Percentiles rank a stretch among this genome's conserved stretches.
Conservation (phyloP, 1,140 invertebrate species). For the Argopecten irradians region DNA sequence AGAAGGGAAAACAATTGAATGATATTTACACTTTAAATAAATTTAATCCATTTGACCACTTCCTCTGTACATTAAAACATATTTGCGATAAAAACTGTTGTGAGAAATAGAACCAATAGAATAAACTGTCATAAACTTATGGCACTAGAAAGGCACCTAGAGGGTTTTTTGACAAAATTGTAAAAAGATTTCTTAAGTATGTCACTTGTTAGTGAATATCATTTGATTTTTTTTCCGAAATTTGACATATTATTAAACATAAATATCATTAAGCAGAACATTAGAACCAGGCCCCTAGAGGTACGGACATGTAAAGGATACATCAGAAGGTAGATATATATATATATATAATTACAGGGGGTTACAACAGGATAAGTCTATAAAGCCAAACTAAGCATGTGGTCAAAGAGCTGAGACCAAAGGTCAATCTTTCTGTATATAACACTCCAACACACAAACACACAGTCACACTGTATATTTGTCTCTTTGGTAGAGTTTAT, state of each 20-base stretch:
- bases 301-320: background rate
- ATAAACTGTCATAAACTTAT: too few species aligned
- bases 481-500: background rate
- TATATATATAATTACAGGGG: too few species aligned
- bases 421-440: slow-evolving; percentile 2
- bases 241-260: background rate
- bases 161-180: background rate
- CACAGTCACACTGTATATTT: slow-evolving; percentile 17
- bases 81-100: too few species aligned
- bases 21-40: too few species aligned
- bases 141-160: too few species aligned
- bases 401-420: slow-evolving; percentile 14
- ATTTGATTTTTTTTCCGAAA: too few species aligned
- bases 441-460: slow-evolving; percentile 14
- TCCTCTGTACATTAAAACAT: too few species aligned
- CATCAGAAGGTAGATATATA: background rate
- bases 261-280: background rate
- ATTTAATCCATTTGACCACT: too few species aligned
- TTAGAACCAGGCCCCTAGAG: background rate
- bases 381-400: background rate
- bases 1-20: too few species aligned
- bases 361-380: background rate
- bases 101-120: too few species aligned
- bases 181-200: background rate
- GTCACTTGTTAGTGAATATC: background rate